Conservation (phyloP, 2,797 vertebrate species). For the Momotus momota region DNA sequence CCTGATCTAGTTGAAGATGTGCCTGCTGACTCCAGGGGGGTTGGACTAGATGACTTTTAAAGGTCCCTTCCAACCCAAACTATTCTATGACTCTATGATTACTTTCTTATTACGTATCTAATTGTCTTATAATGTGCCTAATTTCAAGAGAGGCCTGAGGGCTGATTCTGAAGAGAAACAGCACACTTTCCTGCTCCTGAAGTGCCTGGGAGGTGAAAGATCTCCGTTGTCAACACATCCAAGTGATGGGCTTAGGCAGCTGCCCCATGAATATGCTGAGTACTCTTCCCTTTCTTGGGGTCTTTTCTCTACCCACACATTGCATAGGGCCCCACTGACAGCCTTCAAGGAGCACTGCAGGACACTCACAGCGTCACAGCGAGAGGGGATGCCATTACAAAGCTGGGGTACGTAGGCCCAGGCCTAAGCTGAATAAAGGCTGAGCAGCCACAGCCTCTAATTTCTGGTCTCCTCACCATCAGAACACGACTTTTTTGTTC, state of each 20-base stretch:
- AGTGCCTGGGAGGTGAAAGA: background rate
- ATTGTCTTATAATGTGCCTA: background rate
- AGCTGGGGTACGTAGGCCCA: background rate
- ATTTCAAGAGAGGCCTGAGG: background rate
- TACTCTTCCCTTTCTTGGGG: background rate
- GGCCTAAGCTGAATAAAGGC: background rate
- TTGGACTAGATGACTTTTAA: background rate
- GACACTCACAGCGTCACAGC: background rate
- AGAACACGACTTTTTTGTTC: background rate
- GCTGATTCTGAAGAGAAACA: background rate
- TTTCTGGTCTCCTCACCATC: background rate
- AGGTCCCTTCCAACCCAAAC: background rate
- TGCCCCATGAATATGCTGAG: background rate
- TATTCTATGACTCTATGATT: background rate
- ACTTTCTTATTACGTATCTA: background rate
- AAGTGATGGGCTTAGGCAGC: background rate
- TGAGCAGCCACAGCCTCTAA: background rate
- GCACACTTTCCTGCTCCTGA: background rate
- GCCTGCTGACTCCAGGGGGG: background rate
- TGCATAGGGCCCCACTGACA: fast-evolving
- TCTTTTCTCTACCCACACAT: background rate
- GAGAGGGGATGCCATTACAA: background rate
- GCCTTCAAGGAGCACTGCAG: background rate
- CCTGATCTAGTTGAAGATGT: no score
- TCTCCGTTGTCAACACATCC: background rate